These are phyloP conservation scores for Pycnonotus jocosus DNA, from an alignment of 2,113 vertebrate genomes.

Conservation along the genomic window DNA sequence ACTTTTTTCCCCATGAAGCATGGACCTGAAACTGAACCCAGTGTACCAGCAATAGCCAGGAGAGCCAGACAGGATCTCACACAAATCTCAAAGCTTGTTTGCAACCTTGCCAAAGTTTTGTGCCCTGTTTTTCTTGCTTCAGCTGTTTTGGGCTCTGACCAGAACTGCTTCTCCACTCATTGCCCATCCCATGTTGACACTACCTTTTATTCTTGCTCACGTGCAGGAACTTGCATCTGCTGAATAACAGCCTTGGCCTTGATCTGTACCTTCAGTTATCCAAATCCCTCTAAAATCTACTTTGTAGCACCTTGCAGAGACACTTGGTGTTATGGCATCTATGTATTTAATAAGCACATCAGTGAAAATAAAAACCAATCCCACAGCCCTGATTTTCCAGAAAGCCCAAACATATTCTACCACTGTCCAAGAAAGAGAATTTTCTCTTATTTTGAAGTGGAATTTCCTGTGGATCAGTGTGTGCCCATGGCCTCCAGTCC, in stretches of 20 bases:
- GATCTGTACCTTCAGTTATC: background rate
- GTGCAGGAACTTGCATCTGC: background rate
- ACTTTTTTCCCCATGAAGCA: background rate
- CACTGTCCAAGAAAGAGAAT: background rate
- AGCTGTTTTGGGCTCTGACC: background rate
- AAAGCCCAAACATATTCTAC: background rate
- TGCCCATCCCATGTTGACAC: background rate
- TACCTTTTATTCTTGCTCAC: background rate
- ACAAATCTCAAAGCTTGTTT: background rate
- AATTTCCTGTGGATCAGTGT: background rate
- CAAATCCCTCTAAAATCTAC: background rate
- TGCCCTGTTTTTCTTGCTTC: background rate
- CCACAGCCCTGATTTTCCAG: background rate
- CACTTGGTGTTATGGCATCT: background rate
- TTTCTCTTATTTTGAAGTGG: background rate
- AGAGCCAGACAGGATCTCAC: background rate
- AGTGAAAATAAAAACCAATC: background rate
- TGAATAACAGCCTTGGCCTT: background rate
- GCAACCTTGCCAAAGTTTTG: background rate
- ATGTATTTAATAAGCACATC: background rate
- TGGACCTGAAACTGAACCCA: accelerated
- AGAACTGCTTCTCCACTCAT: background rate
- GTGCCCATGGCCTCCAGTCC: background rate
- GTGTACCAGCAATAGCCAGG: background rate
- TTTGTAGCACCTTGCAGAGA: background rate